Base-by-base conservation (phyloP, 30 jellyfish, hydroid and myxozoan species). In the Sanderia malayensis region DNA sequence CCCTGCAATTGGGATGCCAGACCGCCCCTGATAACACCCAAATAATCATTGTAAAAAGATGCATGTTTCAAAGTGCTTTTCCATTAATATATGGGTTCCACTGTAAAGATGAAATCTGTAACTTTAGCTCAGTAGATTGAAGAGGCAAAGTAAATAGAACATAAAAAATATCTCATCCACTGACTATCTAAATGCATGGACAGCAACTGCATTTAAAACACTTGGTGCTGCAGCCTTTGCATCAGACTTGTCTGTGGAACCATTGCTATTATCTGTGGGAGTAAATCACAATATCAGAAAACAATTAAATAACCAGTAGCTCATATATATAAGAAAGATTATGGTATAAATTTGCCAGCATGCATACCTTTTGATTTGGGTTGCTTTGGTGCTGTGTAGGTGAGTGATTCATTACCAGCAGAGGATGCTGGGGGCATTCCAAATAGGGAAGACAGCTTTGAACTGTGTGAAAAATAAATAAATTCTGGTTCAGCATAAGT, bases 371-470 rank as follows among this genome's bases (percentile, higher is more conserved):
- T 87, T 8, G 79, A 44, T 30, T 73, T 84, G 21, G 96, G 96
- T 60, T 78, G 94, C 69, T 79, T 87, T 46, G 86, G 96, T 7
- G 96, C 88, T 20, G 84, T 67, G 53, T 87, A 87, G 27, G 80
- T 87, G 49, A 87, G 44, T 70, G 96, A 80, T 63, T 62, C 94
- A 67, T 87, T 87, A 31, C 85, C 94, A 9, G 71, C 81, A 22
- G 19, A 28, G 4, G 83, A 61, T 61, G 79, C 59, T n/a, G n/a
- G n/a, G 10, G 75, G 76, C 89, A 66, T 72, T 22, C 96, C 96
- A 79, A 87, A 87, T 32, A 87, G 70, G 0, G 96, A 87, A 47
- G 96, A 83, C 28, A 87, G 90, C 68, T 87, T 87, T 62, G 96
- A 87, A 37, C 94, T 15, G 15, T 15, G 15, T 15, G 55, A 41